phyloP scores from a whole-genome alignment of 2,113 vertebrate species.

The Paradoxurus hermaphroditus region DNA sequence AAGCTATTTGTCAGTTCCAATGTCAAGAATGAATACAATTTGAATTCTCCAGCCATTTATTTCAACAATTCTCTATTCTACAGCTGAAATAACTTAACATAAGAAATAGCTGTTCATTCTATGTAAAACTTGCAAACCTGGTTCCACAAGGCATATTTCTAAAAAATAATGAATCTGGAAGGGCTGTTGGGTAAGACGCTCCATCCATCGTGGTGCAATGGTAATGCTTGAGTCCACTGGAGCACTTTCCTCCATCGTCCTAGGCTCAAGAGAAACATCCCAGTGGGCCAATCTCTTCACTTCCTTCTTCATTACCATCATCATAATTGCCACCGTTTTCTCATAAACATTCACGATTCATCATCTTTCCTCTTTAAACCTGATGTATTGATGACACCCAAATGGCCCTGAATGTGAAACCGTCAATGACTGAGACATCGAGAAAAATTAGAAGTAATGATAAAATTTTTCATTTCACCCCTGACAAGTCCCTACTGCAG shows the following conservation, averaged over 20 bases:
- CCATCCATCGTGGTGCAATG: constrained; percentile 64
- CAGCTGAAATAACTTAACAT: constrained; percentile 61
- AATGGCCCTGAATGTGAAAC: constrained; percentile 51
- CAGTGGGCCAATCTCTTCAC: neutral
- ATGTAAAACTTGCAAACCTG: constrained; percentile 42
- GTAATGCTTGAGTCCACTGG: constrained; percentile 13
- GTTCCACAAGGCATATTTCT: constrained; percentile 27
- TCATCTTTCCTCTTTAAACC: constrained; percentile 69
- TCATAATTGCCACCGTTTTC: constrained; percentile 61
- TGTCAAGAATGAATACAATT: constrained; percentile 61
- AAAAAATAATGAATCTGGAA: constrained; percentile 63
- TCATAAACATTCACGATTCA: constrained; percentile 72
- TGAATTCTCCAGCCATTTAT: constrained; percentile 73
- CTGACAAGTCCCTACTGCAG: neutral
- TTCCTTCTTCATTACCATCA: constrained; percentile 68
- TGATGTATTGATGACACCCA: constrained; percentile 60
- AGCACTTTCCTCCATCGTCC: neutral
- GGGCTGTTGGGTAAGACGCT: constrained; percentile 3
- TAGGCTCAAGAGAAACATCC: constrained; percentile 31
- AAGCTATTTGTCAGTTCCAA: constrained; percentile 66
- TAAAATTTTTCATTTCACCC: constrained; percentile 31
- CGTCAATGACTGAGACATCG: constrained; percentile 1
- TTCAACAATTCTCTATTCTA: constrained; percentile 65
- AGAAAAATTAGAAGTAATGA: constrained; percentile 60
- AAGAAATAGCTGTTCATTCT: constrained; percentile 68